Base-by-base conservation (phyloP, 2,888 invertebrate species). In the Coecobrya sp. region DNA sequence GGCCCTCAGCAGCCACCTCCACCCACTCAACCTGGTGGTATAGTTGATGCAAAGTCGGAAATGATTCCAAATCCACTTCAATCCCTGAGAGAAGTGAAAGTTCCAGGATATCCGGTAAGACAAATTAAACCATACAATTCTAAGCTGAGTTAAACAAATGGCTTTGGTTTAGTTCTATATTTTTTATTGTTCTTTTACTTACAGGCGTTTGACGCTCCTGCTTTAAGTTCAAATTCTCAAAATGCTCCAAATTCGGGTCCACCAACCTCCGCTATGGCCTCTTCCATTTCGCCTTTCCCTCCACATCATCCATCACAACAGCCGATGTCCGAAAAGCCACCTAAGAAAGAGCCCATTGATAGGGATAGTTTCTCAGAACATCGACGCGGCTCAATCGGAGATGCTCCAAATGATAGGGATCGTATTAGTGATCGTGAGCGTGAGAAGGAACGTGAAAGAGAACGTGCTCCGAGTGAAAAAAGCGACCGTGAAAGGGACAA, bases 51-150 rank as follows among this genome's bases (percentile, higher is more conserved):
- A 59, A 95, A 94, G 86, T 87, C 94, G 42, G 94, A 94, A 45
- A 55, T 94, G 25, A 92, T 94, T 91, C 96, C 97, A 36, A 97
- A 98, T 96, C 98, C 98, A 2, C 95, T 98, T 93, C 98, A 98
- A 95, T 97, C 97, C 94, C 96, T 98, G 10, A 97, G 97, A 95
- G 98, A 98, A 95, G 97, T 98, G 0, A 91, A 91, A 70, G 90
- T 98, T 10, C 97, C 97, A 59, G 97, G 97, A 52, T 97, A 97
- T 73, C 93, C 94, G 49, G 36, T 36, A 36, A 36, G 36, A 36
- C 36, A 2, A 36, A 36, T 36, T 2, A 36, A 36, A 36, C 36
- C 3, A n/a, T n/a, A n/a, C n/a, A n/a, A n/a, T n/a, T n/a, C n/a
- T n/a, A n/a, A n/a, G n/a, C n/a, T n/a, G n/a, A n/a, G n/a, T n/a